A percentile compares a stretch with the other conserved stretches of the same genome.
Evolutionary conservation across 2,113 vertebrate genomes (phyloP).

Genomic region (Dicerorhinus sumatrensis): DNA sequence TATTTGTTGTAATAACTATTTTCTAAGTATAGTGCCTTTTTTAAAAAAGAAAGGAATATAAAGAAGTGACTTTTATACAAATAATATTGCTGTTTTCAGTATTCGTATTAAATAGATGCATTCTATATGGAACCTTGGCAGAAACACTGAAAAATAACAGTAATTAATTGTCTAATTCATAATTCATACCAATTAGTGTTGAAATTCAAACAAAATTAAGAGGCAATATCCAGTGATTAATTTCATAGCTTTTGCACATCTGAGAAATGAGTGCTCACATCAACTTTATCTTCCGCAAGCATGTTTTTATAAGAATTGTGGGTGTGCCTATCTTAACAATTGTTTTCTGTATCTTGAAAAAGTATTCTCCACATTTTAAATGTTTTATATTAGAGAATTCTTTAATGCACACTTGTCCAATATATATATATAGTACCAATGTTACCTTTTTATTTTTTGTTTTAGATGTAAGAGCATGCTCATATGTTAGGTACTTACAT

Average conservation of each 20-base stretch:
- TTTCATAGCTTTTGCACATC: conserved; percentile 88
- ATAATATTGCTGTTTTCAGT: conserved; percentile 41
- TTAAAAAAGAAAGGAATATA: background rate
- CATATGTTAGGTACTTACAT: conserved; percentile 94
- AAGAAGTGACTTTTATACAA: conserved; percentile 2
- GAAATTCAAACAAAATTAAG: conserved; percentile 88
- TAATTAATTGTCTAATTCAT: conserved; percentile 71
- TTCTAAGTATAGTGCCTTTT: conserved; percentile 66
- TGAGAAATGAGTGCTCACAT: conserved; percentile 88
- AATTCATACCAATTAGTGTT: conserved; percentile 90
- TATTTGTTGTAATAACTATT: conserved; percentile 82
- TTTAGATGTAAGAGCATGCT: conserved; percentile 94
- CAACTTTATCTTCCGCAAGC: conserved; percentile 89
- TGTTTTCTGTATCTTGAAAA: conserved; percentile 91
- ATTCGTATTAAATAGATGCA: conserved; percentile 71
- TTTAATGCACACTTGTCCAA: conserved; percentile 95
- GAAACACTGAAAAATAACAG: conserved; percentile 72
- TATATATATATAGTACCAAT: conserved; percentile 94
- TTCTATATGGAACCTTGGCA: conserved; percentile 66
- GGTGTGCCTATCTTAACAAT: conserved; percentile 90
- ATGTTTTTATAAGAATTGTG: conserved; percentile 91
- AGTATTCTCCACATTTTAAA: conserved; percentile 95
- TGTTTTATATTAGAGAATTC: conserved; percentile 95
- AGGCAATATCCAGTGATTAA: conserved; percentile 76
- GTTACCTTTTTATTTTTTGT: conserved; percentile 88